A percentile compares a stretch with the other conserved stretches of the same genome.
Conservation (phyloP, 1,140 invertebrate genomes). For the Habropoda laboriosa region DNA sequence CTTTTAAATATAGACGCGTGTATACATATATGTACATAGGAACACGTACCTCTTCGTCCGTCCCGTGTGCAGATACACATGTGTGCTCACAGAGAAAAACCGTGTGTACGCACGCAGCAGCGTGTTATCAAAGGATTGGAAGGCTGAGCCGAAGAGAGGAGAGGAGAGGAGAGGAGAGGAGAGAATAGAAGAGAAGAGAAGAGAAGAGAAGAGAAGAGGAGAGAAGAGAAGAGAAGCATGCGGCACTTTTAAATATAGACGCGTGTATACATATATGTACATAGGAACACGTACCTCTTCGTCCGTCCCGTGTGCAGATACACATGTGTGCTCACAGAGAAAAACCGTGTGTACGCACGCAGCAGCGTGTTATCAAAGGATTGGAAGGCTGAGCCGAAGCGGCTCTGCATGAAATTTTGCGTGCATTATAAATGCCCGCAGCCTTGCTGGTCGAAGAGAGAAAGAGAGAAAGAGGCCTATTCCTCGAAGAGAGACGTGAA, state of each 20-base stretch:
- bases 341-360: conserved; percentile 53
- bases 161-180: neutral
- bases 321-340: conserved; percentile 9
- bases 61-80: neutral
- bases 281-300: too few relatives aligned
- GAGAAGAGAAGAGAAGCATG: conserved; percentile 39
- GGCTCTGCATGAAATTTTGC: conserved; percentile 78
- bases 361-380: conserved; percentile 74
- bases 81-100: conserved; percentile 17
- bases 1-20: conserved; percentile 73
- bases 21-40: too few relatives aligned
- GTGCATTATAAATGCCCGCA: conserved; percentile 78
- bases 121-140: conserved; percentile 75
- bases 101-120: conserved; percentile 59
- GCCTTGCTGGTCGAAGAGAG: conserved; percentile 56
- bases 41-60: too few relatives aligned
- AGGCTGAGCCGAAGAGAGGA: conserved; percentile 60
- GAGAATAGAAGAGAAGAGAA: too few relatives aligned
- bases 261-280: too few relatives aligned
- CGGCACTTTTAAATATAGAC: conserved; percentile 73
- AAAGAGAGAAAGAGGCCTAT: conserved; percentile 37
- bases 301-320: neutral
- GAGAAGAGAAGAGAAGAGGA: neutral
- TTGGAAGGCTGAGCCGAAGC: conserved; percentile 70
- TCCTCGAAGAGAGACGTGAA: conserved; percentile 16